Conservation (phyloP, 2,888 invertebrate species). For the Yponomeuta cagnagella region DNA sequence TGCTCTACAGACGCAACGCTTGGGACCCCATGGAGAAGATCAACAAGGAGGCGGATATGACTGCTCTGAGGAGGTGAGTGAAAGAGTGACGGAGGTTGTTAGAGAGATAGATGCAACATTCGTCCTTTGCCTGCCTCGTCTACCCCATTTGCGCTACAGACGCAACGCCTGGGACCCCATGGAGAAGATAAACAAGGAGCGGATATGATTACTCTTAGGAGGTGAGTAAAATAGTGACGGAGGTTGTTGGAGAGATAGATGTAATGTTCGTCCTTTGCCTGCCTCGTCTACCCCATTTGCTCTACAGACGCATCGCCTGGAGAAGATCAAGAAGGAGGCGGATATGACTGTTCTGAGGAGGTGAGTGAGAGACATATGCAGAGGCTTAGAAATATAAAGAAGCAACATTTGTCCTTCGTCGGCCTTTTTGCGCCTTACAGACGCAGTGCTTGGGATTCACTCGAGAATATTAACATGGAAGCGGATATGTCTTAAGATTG, state of each 20-base stretch:
- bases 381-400: not conserved
- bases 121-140: constrained; percentile 48
- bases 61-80: constrained; percentile 50
- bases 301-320: constrained; percentile 84
- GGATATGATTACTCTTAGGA: constrained; percentile 58
- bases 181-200: constrained; percentile 61
- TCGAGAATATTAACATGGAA: constrained; percentile 59
- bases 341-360: constrained; percentile 60
- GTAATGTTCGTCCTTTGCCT: not conserved
- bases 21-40: constrained; percentile 60
- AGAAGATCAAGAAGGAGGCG: constrained; percentile 58
- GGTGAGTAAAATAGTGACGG: constrained; percentile 29
- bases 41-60: constrained; percentile 65
- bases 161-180: constrained; percentile 77
- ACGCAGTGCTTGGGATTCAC: constrained; percentile 51
- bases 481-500: constrained; percentile 49
- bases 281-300: constrained; percentile 85
- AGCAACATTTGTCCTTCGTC: not conserved
- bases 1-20: constrained; percentile 86
- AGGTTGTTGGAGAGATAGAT: not conserved
- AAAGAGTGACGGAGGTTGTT: not conserved
- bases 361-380: constrained; percentile 27
- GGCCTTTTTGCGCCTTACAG: not conserved
- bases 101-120: not conserved
- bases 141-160: constrained; percentile 90